Evolutionary conservation across 2,113 vertebrate species (phyloP).

Genomic region (Tupaia tana): DNA sequence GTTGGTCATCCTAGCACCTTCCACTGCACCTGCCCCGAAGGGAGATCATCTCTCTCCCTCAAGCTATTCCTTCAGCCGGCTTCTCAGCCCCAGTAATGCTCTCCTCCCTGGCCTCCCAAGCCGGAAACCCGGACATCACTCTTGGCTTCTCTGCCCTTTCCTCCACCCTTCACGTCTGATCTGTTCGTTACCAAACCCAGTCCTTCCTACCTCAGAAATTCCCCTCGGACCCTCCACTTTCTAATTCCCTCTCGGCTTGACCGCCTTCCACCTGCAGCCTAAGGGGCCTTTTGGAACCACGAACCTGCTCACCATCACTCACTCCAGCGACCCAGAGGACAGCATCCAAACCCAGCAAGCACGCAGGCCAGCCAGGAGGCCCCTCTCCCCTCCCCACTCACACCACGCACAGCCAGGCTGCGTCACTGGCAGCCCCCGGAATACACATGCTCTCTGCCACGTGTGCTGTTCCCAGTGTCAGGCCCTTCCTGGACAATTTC

Average conservation of each 20-base stretch:
- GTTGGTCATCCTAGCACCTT: too few relatives aligned
- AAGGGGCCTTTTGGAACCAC: neutral
- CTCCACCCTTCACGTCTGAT: too few relatives aligned
- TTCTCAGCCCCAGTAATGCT: neutral
- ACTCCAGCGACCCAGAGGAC: too few relatives aligned
- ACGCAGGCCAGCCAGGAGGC: accelerated
- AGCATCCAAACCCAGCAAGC: neutral
- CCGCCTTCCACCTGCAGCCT: neutral
- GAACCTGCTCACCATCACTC: neutral
- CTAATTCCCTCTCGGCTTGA: too few relatives aligned
- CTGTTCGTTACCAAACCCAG: neutral
- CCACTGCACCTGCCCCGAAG: neutral
- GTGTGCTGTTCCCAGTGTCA: neutral
- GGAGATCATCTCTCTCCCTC: neutral
- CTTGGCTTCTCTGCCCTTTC: neutral
- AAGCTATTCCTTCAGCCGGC: neutral
- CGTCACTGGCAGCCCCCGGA: neutral
- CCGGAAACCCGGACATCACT: accelerated
- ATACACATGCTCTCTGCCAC: neutral
- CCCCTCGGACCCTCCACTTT: neutral
- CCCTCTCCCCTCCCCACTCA: neutral
- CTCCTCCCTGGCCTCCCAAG: too few relatives aligned
- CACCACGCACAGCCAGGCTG: neutral
- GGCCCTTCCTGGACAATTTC: neutral
- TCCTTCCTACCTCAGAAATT: neutral